Percentiles rank a stretch among this genome's conserved stretches.
Conservation (phyloP, 2,113 vertebrate species). For the Limanda limanda region DNA sequence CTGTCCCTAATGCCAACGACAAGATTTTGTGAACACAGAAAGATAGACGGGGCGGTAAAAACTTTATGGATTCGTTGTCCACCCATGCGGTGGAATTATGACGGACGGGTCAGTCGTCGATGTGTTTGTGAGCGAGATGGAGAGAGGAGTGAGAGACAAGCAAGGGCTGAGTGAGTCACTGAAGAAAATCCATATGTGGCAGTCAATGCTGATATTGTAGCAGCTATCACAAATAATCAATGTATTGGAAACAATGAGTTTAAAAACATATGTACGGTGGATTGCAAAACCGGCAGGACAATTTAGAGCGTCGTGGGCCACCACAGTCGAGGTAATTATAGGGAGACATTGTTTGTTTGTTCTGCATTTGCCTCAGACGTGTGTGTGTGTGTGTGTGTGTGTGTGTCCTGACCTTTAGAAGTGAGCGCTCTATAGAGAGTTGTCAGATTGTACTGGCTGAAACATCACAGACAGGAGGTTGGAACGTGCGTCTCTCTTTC, state of each 20-base stretch:
- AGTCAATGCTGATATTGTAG: slow-evolving; percentile 1
- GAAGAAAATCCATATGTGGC: neutral
- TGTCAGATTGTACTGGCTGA: slow-evolving; percentile 31
- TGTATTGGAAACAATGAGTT: neutral
- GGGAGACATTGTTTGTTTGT: neutral
- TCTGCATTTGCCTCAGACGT: neutral
- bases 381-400: slow-evolving; percentile 8
- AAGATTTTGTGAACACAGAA: neutral
- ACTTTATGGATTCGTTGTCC: neutral
- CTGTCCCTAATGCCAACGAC: neutral
- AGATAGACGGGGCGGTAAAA: neutral
- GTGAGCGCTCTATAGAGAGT: slow-evolving; percentile 37
- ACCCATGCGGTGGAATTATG: neutral
- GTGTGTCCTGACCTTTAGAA: slow-evolving; percentile 38
- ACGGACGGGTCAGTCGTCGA: neutral
- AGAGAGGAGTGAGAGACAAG: neutral
- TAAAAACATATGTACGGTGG: neutral
- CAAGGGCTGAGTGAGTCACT: neutral
- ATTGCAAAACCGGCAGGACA: neutral
- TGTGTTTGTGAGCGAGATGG: neutral
- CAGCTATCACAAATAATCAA: neutral
- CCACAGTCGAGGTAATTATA: neutral
- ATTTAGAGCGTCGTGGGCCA: neutral
- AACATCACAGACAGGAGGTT: slow-evolving; percentile 42
- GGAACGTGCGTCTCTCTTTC: slow-evolving; percentile 21